Evolutionary conservation across 2,888 invertebrate species (phyloP).

Genomic region (Pogonocherus hispidulus): DNA sequence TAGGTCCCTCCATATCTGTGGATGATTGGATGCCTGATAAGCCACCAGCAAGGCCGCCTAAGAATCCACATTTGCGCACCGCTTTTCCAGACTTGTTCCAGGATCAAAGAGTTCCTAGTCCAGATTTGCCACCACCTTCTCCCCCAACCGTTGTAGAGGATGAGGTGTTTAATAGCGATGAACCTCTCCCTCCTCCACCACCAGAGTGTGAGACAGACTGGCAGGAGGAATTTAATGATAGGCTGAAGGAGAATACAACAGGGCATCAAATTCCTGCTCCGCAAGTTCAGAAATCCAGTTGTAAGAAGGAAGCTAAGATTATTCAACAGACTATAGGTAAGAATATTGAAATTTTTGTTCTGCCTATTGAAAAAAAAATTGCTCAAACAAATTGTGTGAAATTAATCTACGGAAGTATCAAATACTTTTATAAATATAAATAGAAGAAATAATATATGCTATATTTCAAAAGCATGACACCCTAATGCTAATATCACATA

Average conservation of each 20-base stretch:
- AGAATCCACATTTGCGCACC: conserved; percentile 77
- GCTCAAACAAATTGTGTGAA: too few species aligned
- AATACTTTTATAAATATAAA: too few species aligned
- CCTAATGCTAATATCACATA: too few species aligned
- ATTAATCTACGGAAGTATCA: too few species aligned
- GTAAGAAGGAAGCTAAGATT: conserved; percentile 34
- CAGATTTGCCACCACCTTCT: conserved; percentile 75
- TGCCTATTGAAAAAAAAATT: too few species aligned
- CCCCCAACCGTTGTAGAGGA: conserved; percentile 75
- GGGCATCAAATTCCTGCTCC: conserved; percentile 58
- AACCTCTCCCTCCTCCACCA: conserved; percentile 78
- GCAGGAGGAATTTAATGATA: conserved; percentile 61
- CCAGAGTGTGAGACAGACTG: conserved; percentile 68
- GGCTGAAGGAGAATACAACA: conserved; percentile 57
- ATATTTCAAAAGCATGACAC: too few species aligned
- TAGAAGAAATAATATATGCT: too few species aligned
- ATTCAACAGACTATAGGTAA: conserved; percentile 50
- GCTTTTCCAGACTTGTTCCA: conserved; percentile 68
- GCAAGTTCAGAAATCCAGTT: conserved; percentile 57
- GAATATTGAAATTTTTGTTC: conserved; percentile 17
- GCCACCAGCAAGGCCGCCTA: conserved; percentile 84
- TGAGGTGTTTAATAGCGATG: conserved; percentile 74
- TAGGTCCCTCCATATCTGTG: conserved; percentile 75
- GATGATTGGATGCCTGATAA: conserved; percentile 81
- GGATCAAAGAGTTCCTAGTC: conserved; percentile 72